phyloP scores from a whole-genome alignment of 2,888 invertebrate species.

The Ornithoptera alexandrae region DNA sequence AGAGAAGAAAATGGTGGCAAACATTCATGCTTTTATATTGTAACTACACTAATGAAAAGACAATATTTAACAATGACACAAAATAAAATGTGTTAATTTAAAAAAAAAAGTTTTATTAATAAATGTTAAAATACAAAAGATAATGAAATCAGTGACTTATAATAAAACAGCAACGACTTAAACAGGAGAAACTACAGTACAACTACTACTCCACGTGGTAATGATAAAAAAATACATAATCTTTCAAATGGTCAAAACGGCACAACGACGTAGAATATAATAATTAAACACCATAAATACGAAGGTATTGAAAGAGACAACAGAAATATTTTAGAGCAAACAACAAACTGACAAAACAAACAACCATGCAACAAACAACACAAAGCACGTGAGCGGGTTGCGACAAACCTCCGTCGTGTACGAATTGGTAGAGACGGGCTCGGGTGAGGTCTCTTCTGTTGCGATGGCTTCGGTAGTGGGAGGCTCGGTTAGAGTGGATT shows the following conservation, averaged over 20 bases:
- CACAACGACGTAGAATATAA: constrained; percentile 14
- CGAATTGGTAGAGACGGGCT: constrained; percentile 67
- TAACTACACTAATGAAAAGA: too few relatives aligned
- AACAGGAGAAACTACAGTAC: too few relatives aligned
- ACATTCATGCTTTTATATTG: too few relatives aligned
- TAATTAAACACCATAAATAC: constrained; percentile 24
- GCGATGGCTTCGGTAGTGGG: constrained; percentile 40
- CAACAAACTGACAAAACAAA: constrained; percentile 35
- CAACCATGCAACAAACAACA: constrained; percentile 39
- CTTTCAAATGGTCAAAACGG: background rate
- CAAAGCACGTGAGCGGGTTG: constrained; percentile 54
- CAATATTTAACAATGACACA: too few relatives aligned
- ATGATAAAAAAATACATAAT: too few relatives aligned
- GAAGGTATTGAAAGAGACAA: constrained; percentile 25
- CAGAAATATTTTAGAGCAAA: constrained; percentile 26
- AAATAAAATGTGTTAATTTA: too few relatives aligned
- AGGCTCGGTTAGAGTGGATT: constrained; percentile 29
- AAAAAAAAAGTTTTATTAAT: too few relatives aligned
- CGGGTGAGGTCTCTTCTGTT: constrained; percentile 62
- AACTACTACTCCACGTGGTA: too few relatives aligned
- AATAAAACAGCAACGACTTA: too few relatives aligned
- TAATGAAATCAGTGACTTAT: too few relatives aligned
- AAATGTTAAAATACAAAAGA: too few relatives aligned
- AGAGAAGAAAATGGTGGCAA: too few relatives aligned
- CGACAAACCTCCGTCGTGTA: constrained; percentile 77